These are phyloP conservation scores for Patella ulyssiponensis DNA, from an alignment of 2,888 invertebrate genomes.

Conservation along the genomic window DNA sequence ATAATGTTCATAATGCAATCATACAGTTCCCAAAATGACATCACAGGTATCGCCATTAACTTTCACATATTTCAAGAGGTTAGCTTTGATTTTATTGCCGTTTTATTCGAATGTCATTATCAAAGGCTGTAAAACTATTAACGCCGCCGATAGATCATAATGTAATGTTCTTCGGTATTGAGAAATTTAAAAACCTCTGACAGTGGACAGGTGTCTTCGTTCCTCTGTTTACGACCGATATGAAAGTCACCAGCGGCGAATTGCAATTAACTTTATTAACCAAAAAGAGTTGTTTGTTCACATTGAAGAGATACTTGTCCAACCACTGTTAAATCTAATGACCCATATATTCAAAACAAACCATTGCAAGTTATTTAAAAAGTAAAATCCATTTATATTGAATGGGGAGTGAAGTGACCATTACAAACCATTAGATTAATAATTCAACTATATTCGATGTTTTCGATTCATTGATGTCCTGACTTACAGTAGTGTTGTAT, in stretches of 20 bases:
- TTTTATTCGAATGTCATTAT: conserved; percentile 7
- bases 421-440: no score
- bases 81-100: conserved; percentile 11
- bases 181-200: background rate
- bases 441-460: no score
- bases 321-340: conserved; percentile 9
- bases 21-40: no score
- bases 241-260: conserved; percentile 11
- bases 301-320: background rate
- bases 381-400: no score
- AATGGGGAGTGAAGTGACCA: no score
- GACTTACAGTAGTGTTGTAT: no score
- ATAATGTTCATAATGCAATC: no score
- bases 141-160: background rate
- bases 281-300: background rate
- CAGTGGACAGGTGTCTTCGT: conserved; percentile 1
- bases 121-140: conserved; percentile 11
- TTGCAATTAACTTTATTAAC: conserved; percentile 12
- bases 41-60: no score
- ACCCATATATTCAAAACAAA: conserved; percentile 4
- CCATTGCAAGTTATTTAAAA: no score
- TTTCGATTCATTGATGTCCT: no score
- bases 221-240: background rate
- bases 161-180: conserved; percentile 2
- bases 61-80: background rate